These are phyloP conservation scores for Phoxinus phoxinus DNA, from an alignment of 2,113 vertebrate genomes.

Conservation along the genomic window DNA sequence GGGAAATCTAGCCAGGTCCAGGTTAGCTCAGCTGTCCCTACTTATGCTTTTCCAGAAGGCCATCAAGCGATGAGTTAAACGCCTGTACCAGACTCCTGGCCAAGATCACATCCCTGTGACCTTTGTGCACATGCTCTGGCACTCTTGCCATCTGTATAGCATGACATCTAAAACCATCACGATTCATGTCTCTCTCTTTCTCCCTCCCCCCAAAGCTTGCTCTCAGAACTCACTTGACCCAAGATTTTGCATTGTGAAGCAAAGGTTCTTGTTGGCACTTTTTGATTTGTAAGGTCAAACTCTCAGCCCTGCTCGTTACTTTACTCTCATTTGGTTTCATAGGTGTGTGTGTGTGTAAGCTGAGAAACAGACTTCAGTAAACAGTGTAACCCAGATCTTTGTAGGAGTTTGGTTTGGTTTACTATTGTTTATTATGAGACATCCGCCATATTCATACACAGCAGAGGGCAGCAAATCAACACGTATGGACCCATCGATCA, in stretches of 20 bases:
- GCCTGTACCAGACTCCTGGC: constrained; percentile 32
- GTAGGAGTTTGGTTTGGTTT: constrained; percentile 32
- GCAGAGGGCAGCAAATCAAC: constrained; percentile 70
- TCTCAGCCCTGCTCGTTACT: background rate
- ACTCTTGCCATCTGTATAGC: constrained; percentile 7
- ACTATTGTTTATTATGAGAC: constrained; percentile 8
- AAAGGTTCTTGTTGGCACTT: background rate
- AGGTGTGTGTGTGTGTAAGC: background rate
- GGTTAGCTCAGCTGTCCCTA: constrained; percentile 60
- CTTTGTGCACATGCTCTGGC: constrained; percentile 13
- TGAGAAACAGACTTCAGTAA: background rate
- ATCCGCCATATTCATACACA: constrained; percentile 61
- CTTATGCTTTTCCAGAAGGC: constrained; percentile 64
- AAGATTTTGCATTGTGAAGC: background rate
- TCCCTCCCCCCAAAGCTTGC: constrained; percentile 48
- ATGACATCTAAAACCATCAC: constrained; percentile 54
- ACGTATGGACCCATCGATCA: background rate
- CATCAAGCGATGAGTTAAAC: constrained; percentile 49
- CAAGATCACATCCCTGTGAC: constrained; percentile 46
- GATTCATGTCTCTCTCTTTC: constrained; percentile 58
- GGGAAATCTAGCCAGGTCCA: constrained; percentile 10
- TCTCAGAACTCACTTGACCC: constrained; percentile 35
- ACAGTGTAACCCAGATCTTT: constrained; percentile 38
- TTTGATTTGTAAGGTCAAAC: background rate
- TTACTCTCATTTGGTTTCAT: background rate